Percentiles rank a stretch among this genome's conserved stretches.
phyloP scores from a whole-genome alignment of 2,888 invertebrate species.

The Sarcophaga caerulescens region DNA sequence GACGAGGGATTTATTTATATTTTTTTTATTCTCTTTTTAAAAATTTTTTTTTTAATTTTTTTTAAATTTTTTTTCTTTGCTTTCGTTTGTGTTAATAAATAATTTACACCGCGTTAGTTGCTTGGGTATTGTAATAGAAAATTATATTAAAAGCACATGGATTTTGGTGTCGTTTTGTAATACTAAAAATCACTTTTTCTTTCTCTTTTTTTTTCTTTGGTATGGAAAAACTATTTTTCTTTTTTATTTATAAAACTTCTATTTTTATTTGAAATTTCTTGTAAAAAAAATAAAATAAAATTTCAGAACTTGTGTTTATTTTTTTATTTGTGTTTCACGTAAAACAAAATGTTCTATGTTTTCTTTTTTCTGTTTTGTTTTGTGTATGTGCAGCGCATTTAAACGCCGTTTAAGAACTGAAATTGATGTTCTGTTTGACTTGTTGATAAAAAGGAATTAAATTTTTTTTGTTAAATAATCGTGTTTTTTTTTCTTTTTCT shows the following conservation, averaged over 20 bases:
- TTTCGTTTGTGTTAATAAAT: no score
- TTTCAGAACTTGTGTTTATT: background rate
- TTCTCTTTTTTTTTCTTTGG: background rate
- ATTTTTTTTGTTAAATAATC: slow-evolving; percentile 41
- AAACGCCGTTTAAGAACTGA: slow-evolving; percentile 66
- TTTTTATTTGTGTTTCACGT: background rate
- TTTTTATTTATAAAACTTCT: background rate
- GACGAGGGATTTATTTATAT: no score
- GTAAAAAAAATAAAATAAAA: no score
- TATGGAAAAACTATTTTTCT: background rate
- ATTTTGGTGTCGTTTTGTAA: background rate
- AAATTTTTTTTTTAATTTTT: no score
- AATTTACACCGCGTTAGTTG: no score
- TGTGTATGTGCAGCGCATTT: slow-evolving; percentile 58
- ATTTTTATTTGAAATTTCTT: no score
- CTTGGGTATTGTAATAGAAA: no score
- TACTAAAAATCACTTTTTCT: background rate
- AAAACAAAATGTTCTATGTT: background rate
- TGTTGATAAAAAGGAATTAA: slow-evolving; percentile 58
- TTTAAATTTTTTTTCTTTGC: no score
- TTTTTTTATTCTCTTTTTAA: no score
- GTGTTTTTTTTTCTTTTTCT: slow-evolving; percentile 21
- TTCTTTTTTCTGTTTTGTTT: background rate
- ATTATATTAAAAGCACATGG: background rate
- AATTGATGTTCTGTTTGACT: slow-evolving; percentile 36